These are phyloP conservation scores for Campodea augens DNA, from an alignment of 1,140 invertebrate species.

Conservation along the genomic window DNA sequence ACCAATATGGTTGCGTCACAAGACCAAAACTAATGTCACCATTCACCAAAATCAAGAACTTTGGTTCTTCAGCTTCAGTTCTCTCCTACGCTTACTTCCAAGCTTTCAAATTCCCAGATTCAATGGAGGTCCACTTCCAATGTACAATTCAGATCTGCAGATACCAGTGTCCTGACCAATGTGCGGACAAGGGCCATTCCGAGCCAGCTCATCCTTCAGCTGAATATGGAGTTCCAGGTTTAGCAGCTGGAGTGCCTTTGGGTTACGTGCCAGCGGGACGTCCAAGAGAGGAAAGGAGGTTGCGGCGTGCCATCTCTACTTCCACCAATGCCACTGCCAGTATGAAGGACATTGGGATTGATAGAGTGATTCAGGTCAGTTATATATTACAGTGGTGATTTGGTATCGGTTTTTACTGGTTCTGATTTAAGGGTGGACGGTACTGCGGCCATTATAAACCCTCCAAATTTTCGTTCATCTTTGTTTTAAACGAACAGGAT, in stretches of 20 bases:
- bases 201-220: slow-evolving; percentile 20
- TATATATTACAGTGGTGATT: no score
- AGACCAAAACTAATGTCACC: slow-evolving; percentile 80
- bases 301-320: slow-evolving; percentile 18
- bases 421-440: no score
- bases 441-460: no score
- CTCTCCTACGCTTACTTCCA: slow-evolving; percentile 84
- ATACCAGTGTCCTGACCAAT: slow-evolving; percentile 80
- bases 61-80: slow-evolving; percentile 76
- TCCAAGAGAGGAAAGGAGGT: slow-evolving; percentile 51
- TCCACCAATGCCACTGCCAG: slow-evolving; percentile 36
- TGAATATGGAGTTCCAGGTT: slow-evolving; percentile 13
- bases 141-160: slow-evolving; percentile 88
- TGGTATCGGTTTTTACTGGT: no score
- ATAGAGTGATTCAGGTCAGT: slow-evolving; percentile 56
- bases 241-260: slow-evolving; percentile 8
- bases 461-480: no score
- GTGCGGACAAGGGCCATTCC: slow-evolving; percentile 46
- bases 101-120: slow-evolving; percentile 89
- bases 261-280: slow-evolving; percentile 28
- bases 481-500: no score
- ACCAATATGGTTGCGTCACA: slow-evolving; percentile 79
- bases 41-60: slow-evolving; percentile 90
- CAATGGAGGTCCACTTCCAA: slow-evolving; percentile 91
- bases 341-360: slow-evolving; percentile 57